Base-by-base conservation (phyloP, 2,113 vertebrate genomes). In the Coracopsis vasa region DNA sequence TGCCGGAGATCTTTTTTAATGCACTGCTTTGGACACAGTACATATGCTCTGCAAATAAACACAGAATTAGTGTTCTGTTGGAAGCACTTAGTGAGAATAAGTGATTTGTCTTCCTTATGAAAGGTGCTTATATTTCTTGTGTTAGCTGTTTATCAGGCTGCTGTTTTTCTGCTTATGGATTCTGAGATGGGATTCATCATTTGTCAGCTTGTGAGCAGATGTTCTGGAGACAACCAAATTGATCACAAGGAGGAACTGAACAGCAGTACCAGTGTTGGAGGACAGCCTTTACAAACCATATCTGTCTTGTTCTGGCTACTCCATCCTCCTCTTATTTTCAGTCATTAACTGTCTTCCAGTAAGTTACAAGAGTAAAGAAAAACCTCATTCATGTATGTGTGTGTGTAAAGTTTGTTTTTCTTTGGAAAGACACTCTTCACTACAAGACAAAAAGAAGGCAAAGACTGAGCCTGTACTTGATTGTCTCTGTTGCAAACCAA, bases 101-200 rank as follows among this genome's bases (percentile, higher is more conserved):
- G 95, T 97, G 95, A 98, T 98, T 98, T 97, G 95, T 98, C 97
- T 98, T 98, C 86, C 91, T 97, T 97, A 97, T 96, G 96, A 97
- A 97, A 98, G 97, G 96, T 97, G 96, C 95, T 96, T 97, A 75
- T 96, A 97, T 97, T 96, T 97, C 88, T 42, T 65, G 87, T 97
- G 92, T 86, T 95, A 93, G 97, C 94, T 98, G 97, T 97, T 98
- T 97, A 98, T 97, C 97, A 97, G 96, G 58, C 66, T 79, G 88
- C 94, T 81, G 80, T 94, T 97, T 94, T 95, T 97, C 97, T 96
- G 95, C 94, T 98, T 96, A 82, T 81, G 95, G 93, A 97, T 97
- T 98, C 97, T 75, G 94, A 97, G 94, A 89, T 67, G 80, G 95
- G 83, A 95, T 89, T 97, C 81, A 95, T 97, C 82, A 97, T 97